Percentiles rank a stretch among this genome's conserved stretches.
Evolutionary conservation across 2,888 invertebrate genomes (phyloP).

Genomic region (Ormyrus rosae): DNA sequence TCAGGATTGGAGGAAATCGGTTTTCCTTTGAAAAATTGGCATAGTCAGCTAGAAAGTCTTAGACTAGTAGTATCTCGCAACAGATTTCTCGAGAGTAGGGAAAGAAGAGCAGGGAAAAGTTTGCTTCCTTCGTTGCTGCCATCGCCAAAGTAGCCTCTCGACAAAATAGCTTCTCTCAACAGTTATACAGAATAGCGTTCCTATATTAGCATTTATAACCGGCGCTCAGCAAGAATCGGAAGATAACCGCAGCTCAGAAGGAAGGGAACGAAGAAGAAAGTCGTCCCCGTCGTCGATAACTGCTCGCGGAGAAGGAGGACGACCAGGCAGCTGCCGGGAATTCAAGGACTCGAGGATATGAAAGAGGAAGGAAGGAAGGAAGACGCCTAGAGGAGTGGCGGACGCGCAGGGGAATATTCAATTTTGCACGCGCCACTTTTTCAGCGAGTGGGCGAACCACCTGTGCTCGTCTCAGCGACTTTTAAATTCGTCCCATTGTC

Average conservation of each 20-base stretch:
- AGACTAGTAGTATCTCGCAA: slow-evolving; percentile 30
- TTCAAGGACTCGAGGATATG: slow-evolving; percentile 32
- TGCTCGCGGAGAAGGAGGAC: not conserved
- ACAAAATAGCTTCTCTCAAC: slow-evolving; percentile 37
- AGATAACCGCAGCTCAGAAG: slow-evolving; percentile 61
- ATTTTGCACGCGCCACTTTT: slow-evolving; percentile 70
- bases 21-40: slow-evolving; percentile 50
- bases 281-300: slow-evolving; percentile 55
- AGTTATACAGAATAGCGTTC: slow-evolving; percentile 19
- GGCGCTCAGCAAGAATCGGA: slow-evolving; percentile 64
- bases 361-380: slow-evolving; percentile 21
- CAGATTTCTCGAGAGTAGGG: slow-evolving; percentile 16
- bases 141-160: slow-evolving; percentile 1
- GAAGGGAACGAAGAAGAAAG: slow-evolving; percentile 50
- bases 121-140: slow-evolving; percentile 14
- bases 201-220: slow-evolving; percentile 69
- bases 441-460: slow-evolving; percentile 62
- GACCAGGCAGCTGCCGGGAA: not conserved
- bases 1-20: slow-evolving; percentile 13
- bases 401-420: slow-evolving; percentile 65
- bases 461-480: slow-evolving; percentile 70
- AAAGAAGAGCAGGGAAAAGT: not conserved
- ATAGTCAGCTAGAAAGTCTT: slow-evolving; percentile 40
- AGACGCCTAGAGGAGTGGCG: not conserved
- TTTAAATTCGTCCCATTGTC: slow-evolving; percentile 73